phyloP scores from a whole-genome alignment of 2,797 vertebrate genomes.

The Myotis vivesi region DNA sequence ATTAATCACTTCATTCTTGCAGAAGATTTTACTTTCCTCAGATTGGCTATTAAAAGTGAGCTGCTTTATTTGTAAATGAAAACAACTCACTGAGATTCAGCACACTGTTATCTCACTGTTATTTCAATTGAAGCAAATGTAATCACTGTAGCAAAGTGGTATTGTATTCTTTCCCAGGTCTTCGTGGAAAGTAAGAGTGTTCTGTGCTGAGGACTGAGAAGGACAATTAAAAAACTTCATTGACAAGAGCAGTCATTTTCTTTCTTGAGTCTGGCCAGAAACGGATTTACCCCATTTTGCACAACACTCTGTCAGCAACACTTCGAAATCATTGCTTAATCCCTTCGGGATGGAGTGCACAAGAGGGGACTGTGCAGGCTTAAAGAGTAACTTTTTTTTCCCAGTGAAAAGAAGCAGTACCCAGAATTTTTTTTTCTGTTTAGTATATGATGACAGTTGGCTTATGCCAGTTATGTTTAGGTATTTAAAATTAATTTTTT shows the following conservation, averaged over 20 bases:
- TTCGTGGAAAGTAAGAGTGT: conserved; percentile 49
- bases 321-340: not conserved
- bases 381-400: not conserved
- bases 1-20: not conserved
- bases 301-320: not conserved
- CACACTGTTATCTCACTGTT: not conserved
- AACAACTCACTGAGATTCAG: not conserved
- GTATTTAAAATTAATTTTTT: not conserved
- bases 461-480: conserved; percentile 25
- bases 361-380: not conserved
- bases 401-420: not conserved
- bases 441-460: not conserved
- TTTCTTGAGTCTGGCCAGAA: not conserved
- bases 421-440: not conserved
- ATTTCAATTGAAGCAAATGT: too few relatives aligned
- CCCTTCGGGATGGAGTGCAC: not conserved
- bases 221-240: not conserved
- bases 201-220: not conserved
- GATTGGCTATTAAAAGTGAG: not conserved
- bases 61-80: not conserved
- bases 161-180: not conserved
- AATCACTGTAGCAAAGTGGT: too few relatives aligned
- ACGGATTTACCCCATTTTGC: not conserved
- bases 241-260: not conserved
- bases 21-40: not conserved